phyloP scores from a whole-genome alignment of 2,113 vertebrate genomes.

The Anolis sagrei region DNA sequence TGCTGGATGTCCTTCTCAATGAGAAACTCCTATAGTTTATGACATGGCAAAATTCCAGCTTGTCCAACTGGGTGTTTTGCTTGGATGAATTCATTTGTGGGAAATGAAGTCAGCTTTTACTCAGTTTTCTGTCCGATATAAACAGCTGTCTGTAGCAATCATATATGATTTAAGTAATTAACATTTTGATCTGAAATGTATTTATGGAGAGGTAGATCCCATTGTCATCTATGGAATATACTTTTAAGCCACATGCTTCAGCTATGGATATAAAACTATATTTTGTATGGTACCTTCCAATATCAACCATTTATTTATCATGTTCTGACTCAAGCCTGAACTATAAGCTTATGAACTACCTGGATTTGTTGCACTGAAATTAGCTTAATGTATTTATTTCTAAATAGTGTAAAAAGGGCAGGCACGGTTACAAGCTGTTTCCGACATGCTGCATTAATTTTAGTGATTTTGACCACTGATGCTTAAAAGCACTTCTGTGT shows the following conservation, averaged over 20 bases:
- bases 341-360: background rate
- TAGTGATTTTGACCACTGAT: background rate
- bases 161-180: background rate
- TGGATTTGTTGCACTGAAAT: background rate
- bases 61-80: background rate
- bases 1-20: background rate
- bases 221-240: background rate
- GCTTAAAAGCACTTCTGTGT: conserved; percentile 9
- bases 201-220: background rate
- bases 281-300: background rate
- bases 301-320: background rate
- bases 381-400: conserved; percentile 12
- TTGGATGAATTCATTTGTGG: background rate
- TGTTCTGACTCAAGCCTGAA: background rate
- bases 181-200: background rate
- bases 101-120: background rate
- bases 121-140: background rate
- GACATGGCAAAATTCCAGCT: background rate
- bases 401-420: conserved; percentile 17
- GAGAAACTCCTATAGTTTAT: background rate
- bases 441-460: conserved; percentile 19
- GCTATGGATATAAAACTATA: background rate
- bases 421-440: conserved; percentile 7
- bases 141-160: background rate
- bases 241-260: background rate